Evolutionary conservation across 1,140 invertebrate species (phyloP).

Genomic region (Nomia melanderi): DNA sequence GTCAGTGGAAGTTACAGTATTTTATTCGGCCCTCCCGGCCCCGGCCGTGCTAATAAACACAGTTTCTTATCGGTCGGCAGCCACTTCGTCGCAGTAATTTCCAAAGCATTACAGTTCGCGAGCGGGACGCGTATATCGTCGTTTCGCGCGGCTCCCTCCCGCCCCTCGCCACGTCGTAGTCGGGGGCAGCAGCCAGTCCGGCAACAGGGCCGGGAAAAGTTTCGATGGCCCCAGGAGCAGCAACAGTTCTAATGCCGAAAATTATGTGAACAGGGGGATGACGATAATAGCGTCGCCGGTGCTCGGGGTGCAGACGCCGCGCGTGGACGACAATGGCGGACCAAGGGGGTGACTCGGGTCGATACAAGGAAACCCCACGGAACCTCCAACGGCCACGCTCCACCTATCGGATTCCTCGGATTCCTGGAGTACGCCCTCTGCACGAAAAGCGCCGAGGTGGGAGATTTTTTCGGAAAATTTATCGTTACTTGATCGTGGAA

Average conservation of each 20-base stretch:
- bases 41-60: neutral
- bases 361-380: slow-evolving; percentile 71
- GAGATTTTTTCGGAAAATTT: neutral
- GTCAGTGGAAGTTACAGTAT: neutral
- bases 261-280: slow-evolving; percentile 40
- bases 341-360: slow-evolving; percentile 72
- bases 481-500: neutral
- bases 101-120: neutral
- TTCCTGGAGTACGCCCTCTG: slow-evolving; percentile 42
- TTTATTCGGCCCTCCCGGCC: neutral
- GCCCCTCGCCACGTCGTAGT: neutral
- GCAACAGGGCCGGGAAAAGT: slow-evolving; percentile 19
- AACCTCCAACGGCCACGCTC: slow-evolving; percentile 59
- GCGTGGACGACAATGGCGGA: slow-evolving; percentile 68
- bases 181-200: neutral
- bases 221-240: slow-evolving; percentile 6
- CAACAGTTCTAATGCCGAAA: slow-evolving; percentile 50
- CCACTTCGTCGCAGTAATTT: slow-evolving; percentile 9
- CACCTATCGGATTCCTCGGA: slow-evolving; percentile 37
- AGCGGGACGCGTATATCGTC: neutral
- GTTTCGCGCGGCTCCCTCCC: neutral
- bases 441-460: neutral
- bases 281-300: slow-evolving; percentile 39
- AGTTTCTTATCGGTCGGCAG: neutral
- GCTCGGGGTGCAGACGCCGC: slow-evolving; percentile 29